Evolutionary conservation across 1,140 invertebrate genomes (phyloP), one percentile per base, ranked within the genome.

Genomic region (Drosophila littoralis): DNA sequence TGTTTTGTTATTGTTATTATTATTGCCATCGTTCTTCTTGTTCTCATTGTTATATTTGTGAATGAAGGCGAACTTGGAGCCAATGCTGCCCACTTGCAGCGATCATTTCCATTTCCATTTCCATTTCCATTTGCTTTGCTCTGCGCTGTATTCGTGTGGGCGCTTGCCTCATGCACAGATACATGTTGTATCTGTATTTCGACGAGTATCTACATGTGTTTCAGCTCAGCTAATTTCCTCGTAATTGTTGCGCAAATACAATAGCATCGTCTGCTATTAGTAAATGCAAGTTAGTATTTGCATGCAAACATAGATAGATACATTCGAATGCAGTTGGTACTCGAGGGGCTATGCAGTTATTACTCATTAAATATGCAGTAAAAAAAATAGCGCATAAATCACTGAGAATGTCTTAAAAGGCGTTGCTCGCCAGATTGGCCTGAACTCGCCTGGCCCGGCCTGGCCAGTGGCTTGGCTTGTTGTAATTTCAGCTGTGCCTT

Each of bases 241-340:
- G 67, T 83, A 76, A 83, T 84, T 79, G 76, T 76, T 83, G 75
- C 51, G 51, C 75, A 82, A 82, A 79, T 35, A 74, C 42, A 80
- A 66, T 52, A 28, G 43, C 36, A 48, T 28, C 59, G 60, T 70
- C 52, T 17, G 38, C 46, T 55, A 68, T 65, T 84, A 69, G 40
- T 51, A 64, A 60, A 64, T 60, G 57, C 59, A 50, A 66, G 52
- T 35, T 61, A 15, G 42, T 50, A 50, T 32, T 50, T 78, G 43
- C 13, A 50, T 61, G 50, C 38, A 66, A 75, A 33, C 28, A 51
- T 33, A 51, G 22, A 51, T 32, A 28, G 22, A 51, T 32, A 28
- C 32, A n/a, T 22, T 51, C n/a, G 48, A 28, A 51, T 51, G 48
- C 28, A 51, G 12, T 51, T 51, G 48, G 12, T 51, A 50, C 10